Percentiles rank a stretch among this genome's conserved stretches.
Evolutionary conservation across 2,888 invertebrate species (phyloP).

Genomic region (Philereme transversata): DNA sequence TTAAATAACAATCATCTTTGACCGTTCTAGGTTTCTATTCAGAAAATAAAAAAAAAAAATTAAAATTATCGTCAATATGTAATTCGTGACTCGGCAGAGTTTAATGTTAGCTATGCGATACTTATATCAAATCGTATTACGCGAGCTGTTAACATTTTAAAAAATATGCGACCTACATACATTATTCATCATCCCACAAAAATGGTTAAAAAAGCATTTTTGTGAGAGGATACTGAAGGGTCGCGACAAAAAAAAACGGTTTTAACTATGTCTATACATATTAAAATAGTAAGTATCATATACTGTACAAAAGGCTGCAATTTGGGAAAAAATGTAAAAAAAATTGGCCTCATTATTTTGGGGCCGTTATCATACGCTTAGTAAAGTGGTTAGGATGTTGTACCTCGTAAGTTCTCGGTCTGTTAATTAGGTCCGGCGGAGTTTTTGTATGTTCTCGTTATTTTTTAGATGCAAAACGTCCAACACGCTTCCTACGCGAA

Average conservation of each 20-base stretch:
- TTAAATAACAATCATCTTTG: conserved; percentile 48
- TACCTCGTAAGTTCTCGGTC: conserved; percentile 77
- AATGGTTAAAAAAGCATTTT: conserved; percentile 47
- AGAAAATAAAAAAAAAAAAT: conserved; percentile 56
- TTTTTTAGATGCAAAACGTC: conserved; percentile 1
- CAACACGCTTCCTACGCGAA: not conserved
- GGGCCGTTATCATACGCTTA: conserved; percentile 80
- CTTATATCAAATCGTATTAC: conserved; percentile 63
- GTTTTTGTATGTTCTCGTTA: conserved; percentile 50
- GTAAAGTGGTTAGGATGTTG: conserved; percentile 75
- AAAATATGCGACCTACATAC: conserved; percentile 55
- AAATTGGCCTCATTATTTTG: conserved; percentile 72
- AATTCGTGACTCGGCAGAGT: conserved; percentile 63
- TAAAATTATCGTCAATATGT: conserved; percentile 65
- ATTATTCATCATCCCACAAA: conserved; percentile 51
- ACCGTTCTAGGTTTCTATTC: conserved; percentile 45
- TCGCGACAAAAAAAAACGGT: conserved; percentile 68
- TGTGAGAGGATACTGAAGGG: no score
- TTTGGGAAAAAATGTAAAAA: conserved; percentile 77
- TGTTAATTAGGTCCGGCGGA: conserved; percentile 56
- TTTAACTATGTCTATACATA: conserved; percentile 81
- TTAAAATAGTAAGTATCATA: conserved; percentile 80
- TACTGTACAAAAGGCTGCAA: conserved; percentile 81
- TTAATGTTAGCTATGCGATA: conserved; percentile 65
- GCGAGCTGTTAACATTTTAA: conserved; percentile 67